These are phyloP conservation scores for Channa maculata DNA, from an alignment of 2,113 vertebrate species.

Conservation along the genomic window DNA sequence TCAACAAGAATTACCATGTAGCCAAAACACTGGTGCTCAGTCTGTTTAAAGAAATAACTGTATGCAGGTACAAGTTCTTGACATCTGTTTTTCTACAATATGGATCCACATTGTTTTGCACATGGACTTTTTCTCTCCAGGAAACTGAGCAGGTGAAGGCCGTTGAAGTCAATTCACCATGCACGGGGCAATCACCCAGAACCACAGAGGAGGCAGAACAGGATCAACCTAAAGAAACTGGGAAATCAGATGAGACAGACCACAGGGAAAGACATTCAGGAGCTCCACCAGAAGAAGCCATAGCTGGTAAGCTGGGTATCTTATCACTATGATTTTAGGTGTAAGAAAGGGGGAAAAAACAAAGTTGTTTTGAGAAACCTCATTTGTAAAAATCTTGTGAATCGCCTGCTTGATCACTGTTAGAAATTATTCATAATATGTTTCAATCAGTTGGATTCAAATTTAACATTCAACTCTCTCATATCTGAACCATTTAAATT, in stretches of 20 bases:
- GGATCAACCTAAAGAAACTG: conserved; percentile 29
- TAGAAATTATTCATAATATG: too few species aligned
- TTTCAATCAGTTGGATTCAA: too few species aligned
- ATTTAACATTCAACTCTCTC: too few species aligned
- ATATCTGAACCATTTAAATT: too few species aligned
- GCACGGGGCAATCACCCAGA: conserved; percentile 66
- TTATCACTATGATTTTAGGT: background rate
- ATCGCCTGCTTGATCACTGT: too few species aligned
- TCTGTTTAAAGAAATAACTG: background rate
- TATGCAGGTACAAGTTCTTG: background rate
- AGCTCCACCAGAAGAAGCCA: conserved; percentile 38
- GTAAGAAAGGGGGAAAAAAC: background rate
- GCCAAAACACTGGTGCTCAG: background rate
- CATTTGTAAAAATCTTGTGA: background rate
- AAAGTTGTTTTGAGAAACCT: too few species aligned
- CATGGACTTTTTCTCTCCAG: conserved; percentile 9
- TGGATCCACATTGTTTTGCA: background rate
- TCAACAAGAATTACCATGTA: background rate
- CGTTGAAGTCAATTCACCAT: conserved; percentile 59
- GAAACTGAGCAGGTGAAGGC: conserved; percentile 61
- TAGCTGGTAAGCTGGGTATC: conserved; percentile 34
- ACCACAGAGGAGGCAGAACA: conserved; percentile 40
- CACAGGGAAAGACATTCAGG: conserved; percentile 51
- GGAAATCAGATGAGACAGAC: conserved; percentile 50
- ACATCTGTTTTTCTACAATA: background rate